phyloP scores from a whole-genome alignment of 2,888 invertebrate species.

The Chloroclysta siterata region DNA sequence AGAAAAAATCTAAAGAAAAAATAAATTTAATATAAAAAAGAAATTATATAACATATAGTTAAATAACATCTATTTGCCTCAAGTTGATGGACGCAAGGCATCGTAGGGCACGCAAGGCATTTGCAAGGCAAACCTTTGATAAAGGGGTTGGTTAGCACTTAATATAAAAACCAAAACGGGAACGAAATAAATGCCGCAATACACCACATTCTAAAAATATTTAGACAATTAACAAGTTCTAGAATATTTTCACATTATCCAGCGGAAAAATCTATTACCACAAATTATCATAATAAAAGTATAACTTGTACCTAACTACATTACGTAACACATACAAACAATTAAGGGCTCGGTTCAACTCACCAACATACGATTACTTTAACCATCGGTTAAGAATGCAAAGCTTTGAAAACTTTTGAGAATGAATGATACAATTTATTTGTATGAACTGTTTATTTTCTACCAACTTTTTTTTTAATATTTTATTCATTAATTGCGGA shows the following conservation, averaged over 20 bases:
- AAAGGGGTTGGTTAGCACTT: too few relatives aligned
- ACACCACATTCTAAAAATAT: neutral
- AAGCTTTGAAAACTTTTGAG: neutral
- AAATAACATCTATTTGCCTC: too few relatives aligned
- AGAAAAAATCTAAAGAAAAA: too few relatives aligned
- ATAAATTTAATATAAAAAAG: too few relatives aligned
- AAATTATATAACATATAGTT: too few relatives aligned
- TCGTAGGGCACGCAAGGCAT: too few relatives aligned
- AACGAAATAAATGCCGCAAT: neutral
- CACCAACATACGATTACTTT: neutral
- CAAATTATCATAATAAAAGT: slow-evolving; percentile 18
- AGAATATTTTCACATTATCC: neutral
- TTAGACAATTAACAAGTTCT: neutral
- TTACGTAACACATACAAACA: slow-evolving; percentile 14
- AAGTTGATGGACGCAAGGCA: too few relatives aligned
- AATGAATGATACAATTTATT: too few relatives aligned
- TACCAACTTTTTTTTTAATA: too few relatives aligned
- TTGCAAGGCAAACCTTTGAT: too few relatives aligned
- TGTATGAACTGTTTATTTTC: too few relatives aligned
- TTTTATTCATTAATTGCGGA: too few relatives aligned
- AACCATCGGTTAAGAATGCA: neutral
- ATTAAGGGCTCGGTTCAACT: neutral
- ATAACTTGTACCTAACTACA: slow-evolving; percentile 19
- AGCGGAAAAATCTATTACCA: slow-evolving; percentile 4
- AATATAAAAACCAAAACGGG: neutral